Conservation (phyloP, 92 coral and sea anemone species). For the Actinernus sp. region DNA sequence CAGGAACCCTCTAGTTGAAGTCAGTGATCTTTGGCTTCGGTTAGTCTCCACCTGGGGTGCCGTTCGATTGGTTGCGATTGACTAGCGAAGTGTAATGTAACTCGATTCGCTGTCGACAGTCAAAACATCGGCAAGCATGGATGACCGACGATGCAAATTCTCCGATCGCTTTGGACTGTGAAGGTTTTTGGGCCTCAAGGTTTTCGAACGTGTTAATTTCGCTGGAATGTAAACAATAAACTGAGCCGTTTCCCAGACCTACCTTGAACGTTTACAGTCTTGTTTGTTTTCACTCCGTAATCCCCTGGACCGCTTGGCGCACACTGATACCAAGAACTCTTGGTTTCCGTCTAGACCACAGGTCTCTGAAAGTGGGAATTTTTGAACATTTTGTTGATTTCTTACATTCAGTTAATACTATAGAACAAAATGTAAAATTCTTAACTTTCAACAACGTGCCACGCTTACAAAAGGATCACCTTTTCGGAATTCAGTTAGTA, state of each 20-base stretch:
- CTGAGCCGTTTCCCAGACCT: conserved; percentile 6
- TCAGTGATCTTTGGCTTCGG: conserved; percentile 2
- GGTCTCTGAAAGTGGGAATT: too few relatives aligned
- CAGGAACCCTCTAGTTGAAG: not conserved
- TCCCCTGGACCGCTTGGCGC: conserved; percentile 21
- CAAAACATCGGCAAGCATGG: not conserved
- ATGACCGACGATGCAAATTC: not conserved
- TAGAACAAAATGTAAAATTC: too few relatives aligned
- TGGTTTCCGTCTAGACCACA: too few relatives aligned
- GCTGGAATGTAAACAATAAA: conserved; percentile 75
- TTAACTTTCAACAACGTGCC: too few relatives aligned
- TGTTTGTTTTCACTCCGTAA: conserved; percentile 39
- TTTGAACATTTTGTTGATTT: too few relatives aligned
- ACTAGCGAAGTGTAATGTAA: not conserved
- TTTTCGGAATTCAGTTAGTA: too few relatives aligned
- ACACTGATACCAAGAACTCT: too few relatives aligned
- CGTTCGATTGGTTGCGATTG: not conserved
- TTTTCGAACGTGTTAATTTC: conserved; percentile 65
- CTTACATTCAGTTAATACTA: too few relatives aligned
- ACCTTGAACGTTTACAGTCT: conserved; percentile 30
- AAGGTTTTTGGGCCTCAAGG: conserved; percentile 8
- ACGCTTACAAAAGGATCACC: too few relatives aligned
- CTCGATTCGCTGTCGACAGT: not conserved
- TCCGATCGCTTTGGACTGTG: not conserved
- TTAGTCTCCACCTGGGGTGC: not conserved